Percentiles rank a stretch among this genome's conserved stretches.
Evolutionary conservation across 2,113 vertebrate species (phyloP).

Genomic region (Xerus inauris): DNA sequence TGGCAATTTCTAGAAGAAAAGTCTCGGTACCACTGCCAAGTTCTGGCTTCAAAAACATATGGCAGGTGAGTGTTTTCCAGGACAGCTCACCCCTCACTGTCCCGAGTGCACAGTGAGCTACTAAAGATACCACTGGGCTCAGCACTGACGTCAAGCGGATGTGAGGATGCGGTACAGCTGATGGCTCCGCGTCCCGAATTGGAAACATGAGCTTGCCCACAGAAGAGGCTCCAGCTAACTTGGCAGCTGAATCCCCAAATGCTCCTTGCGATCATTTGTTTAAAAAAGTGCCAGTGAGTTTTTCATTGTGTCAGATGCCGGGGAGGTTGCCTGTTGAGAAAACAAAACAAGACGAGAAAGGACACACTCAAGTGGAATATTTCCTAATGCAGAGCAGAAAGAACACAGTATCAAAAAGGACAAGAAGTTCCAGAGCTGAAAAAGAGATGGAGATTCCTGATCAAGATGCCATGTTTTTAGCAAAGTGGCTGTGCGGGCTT

Average conservation of each 20-base stretch:
- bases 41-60: background rate
- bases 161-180: conserved; percentile 46
- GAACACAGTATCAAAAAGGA: background rate
- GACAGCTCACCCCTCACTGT: background rate
- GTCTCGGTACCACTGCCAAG: conserved; percentile 55
- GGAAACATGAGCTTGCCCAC: conserved; percentile 55
- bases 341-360: background rate
- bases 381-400: conserved; percentile 16
- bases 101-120: background rate
- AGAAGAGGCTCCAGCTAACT: conserved; percentile 7
- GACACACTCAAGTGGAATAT: background rate
- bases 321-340: conserved; percentile 29
- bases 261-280: conserved; percentile 58
- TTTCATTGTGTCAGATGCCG: conserved; percentile 12
- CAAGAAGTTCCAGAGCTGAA: background rate
- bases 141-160: background rate
- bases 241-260: conserved; percentile 30
- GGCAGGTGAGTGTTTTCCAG: conserved; percentile 16
- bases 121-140: background rate
- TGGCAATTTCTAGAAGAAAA: conserved; percentile 77
- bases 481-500: background rate
- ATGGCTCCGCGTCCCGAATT: background rate
- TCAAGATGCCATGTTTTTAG: background rate
- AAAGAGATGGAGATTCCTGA: background rate
- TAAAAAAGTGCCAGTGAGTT: conserved; percentile 53